Evolutionary conservation across 2,113 vertebrate species (phyloP).

Genomic region (Andinoacara biseriatus): DNA sequence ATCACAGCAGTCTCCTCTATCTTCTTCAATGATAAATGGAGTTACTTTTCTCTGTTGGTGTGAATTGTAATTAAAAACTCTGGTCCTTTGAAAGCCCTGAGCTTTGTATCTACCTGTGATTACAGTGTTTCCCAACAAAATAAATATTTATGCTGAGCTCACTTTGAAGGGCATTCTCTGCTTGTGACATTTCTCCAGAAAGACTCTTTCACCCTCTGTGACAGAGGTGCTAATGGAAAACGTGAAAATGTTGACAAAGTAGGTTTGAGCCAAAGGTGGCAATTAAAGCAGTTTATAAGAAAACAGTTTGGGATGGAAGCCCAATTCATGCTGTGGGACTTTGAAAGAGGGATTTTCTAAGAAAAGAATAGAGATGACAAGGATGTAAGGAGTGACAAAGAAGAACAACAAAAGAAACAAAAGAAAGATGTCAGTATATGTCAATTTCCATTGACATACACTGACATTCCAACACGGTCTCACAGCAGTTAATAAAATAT

Average conservation of each 20-base stretch:
- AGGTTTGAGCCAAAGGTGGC: slow-evolving; percentile 24
- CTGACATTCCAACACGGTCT: no score
- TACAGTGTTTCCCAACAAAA: not conserved
- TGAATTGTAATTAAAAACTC: not conserved
- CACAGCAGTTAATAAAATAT: no score
- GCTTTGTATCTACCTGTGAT: not conserved
- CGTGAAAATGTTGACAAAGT: not conserved
- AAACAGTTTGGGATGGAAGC: not conserved
- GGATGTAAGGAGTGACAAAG: not conserved
- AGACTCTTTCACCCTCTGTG: not conserved
- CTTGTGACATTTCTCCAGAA: not conserved
- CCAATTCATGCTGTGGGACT: not conserved
- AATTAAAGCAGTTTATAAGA: slow-evolving; percentile 13
- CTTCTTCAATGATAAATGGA: not conserved
- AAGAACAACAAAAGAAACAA: no score
- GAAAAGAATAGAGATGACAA: not conserved
- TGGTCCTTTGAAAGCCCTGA: not conserved
- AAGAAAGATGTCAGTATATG: no score
- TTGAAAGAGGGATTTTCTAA: slow-evolving; percentile 4
- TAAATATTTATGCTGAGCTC: not conserved
- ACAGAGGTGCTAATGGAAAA: not conserved
- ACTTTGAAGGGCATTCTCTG: not conserved
- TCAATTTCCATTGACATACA: no score
- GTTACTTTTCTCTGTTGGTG: not conserved
- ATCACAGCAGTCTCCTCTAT: not conserved